Base-by-base conservation (phyloP, 2,888 invertebrate species). In the Labia minor region DNA sequence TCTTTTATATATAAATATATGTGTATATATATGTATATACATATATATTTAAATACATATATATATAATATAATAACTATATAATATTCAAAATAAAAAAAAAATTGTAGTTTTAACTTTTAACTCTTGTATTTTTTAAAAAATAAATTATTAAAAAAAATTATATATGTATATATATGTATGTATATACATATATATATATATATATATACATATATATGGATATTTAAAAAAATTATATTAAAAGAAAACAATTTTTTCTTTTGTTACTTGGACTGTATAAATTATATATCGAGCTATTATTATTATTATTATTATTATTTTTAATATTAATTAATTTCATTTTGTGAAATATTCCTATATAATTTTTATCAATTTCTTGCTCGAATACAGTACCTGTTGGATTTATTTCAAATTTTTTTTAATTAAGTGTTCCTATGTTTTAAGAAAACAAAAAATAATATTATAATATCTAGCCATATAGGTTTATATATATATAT, bases 31-130 rank as follows among this genome's bases (percentile, higher is more conserved):
- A 65, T 67, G 66, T 64, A 70, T 68, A 65, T 68, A 68, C 68
- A 71, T 69, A 67, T 68, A 67, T 68, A 67, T 71, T 71, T 69
- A 72, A 68, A 61, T 68, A 67, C 20, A 62, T 65, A 68, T 65
- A 67, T 66, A 69, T 66, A 70, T 69, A 67, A 14, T 66, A 61
- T 63, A n/a, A n/a, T 11, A 37, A 37, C 11, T 11, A 11, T 37
- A n/a, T 37, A 37, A 11, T 11, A 37, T 37, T 37, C 19, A 61
- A 61, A 18, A 61, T 11, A 18, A 19, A 16, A 18, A 19, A 63
- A 21, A 63, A 21, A 20, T 63, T 62, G 19, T 18, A 19, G 4
- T 62, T 10, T 11, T 62, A 18, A 18, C 14, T 14, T 11, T 37
- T 37, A 14, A 37, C 37, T 14, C 14, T 26, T 26, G 26, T 26